Percentiles rank a stretch among this genome's conserved stretches.
Conservation (phyloP, 2,797 vertebrate genomes). For the Kryptolebias ocellatus region DNA sequence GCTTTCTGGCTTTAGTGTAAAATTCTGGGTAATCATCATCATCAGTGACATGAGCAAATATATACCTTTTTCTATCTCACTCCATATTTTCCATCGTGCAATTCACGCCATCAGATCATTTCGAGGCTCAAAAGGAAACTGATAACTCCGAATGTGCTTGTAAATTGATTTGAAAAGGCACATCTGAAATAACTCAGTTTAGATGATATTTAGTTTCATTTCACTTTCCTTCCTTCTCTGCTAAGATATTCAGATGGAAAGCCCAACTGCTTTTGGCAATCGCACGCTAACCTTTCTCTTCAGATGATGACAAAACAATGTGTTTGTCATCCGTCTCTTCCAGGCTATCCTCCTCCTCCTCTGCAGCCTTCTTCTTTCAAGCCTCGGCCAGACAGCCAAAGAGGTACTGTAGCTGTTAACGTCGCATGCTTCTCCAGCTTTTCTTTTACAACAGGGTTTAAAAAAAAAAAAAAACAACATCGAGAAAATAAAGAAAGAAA, state of each 20-base stretch:
- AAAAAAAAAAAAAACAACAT: slow-evolving; percentile 19
- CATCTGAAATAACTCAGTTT: neutral
- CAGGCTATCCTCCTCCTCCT: slow-evolving; percentile 72
- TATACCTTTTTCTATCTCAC: neutral
- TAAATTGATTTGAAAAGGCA: too few relatives aligned
- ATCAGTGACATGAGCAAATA: neutral
- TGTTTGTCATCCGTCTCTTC: slow-evolving; percentile 38
- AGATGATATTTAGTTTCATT: slow-evolving; percentile 17
- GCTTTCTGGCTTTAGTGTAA: neutral
- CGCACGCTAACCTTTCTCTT: slow-evolving; percentile 11
- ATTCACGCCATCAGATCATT: too few relatives aligned
- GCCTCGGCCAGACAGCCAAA: slow-evolving; percentile 45
- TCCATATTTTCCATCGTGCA: neutral
- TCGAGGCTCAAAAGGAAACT: too few relatives aligned
- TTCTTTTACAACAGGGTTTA: slow-evolving; percentile 27
- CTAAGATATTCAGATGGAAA: slow-evolving; percentile 30
- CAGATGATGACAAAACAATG: slow-evolving; percentile 43
- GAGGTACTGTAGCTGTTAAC: slow-evolving; percentile 66
- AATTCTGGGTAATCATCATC: neutral
- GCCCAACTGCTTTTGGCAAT: slow-evolving; percentile 18
- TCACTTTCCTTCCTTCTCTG: slow-evolving; percentile 20
- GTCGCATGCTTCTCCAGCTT: slow-evolving; percentile 25
- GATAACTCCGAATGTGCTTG: too few relatives aligned
- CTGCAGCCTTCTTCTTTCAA: slow-evolving; percentile 64
- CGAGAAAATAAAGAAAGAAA: neutral